Evolutionary conservation across 2,113 vertebrate genomes (phyloP), one percentile per base, ranked within the genome.

Genomic region (Myotis yumanensis): DNA sequence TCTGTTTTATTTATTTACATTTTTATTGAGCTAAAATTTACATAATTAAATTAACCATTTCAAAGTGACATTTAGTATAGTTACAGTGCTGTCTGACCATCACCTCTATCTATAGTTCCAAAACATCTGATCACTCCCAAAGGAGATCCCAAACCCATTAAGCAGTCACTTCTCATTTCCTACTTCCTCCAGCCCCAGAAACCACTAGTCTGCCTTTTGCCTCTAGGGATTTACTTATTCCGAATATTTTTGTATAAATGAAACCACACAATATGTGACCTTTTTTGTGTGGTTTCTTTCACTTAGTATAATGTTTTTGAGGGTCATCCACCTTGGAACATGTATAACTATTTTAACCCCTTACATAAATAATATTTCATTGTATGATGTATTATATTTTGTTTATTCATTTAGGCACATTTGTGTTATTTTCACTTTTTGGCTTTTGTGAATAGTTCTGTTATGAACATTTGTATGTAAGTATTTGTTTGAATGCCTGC

Each of bases 21-120:
- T 93, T 92, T 91, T 48, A 87, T 22, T 59, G 40, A 89, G 48
- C 32, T 54, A 35, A 93, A 94, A 79, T 69, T 89, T n/a, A 59
- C 11, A 37, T 75, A 81, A 86, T 17, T 66, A 92, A 92, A 59
- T 52, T 48, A 89, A 71, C 12, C 5, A 46, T 66, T 89, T 75
- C 37, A 89, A 89, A 72, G 32, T 88, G 64, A 69, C 66, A 72
- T 71, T 89, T 86, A 73, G 4, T 22, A 25, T 48, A 68, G 46
- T 84, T 28, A 80, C 22, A 54, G 5, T 20, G 17, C 62, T 43
- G 25, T 68, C 12, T 1, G 77, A 52, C 14, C 43, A 73, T 81
- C 28, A 86, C 28, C 40, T 89, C 9, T 82, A 52, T 66, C 54
- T 91, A 10, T 28, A 68, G 14, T 86, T 91, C 40, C 16, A 35